Percentiles rank a stretch among this genome's conserved stretches.
These are phyloP conservation scores for Eumerus sabulonum DNA, from an alignment of 2,888 invertebrate species.

Conservation along the genomic window DNA sequence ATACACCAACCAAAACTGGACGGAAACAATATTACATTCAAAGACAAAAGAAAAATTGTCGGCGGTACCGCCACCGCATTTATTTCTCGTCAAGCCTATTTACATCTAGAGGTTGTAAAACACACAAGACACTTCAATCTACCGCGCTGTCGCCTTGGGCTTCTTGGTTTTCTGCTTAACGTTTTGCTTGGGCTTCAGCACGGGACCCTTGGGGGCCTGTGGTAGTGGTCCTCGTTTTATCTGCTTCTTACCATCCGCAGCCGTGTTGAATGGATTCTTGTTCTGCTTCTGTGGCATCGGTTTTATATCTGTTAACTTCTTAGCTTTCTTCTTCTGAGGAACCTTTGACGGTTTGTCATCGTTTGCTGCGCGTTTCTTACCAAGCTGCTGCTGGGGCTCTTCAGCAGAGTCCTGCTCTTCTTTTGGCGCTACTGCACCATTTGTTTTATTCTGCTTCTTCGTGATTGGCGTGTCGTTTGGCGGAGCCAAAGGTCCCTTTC, in stretches of 20 bases:
- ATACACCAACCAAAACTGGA: no score
- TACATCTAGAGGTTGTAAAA: no score
- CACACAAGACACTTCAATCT: slow-evolving; percentile 1
- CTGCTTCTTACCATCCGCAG: background rate
- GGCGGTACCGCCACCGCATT: no score
- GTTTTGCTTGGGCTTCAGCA: slow-evolving; percentile 2
- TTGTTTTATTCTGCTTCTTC: slow-evolving; percentile 5
- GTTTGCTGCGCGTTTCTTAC: background rate
- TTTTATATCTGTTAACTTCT: background rate
- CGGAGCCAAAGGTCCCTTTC: slow-evolving; percentile 6
- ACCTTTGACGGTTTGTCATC: background rate
- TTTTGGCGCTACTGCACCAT: background rate
- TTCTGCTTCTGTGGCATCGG: background rate
- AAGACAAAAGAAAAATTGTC: no score
- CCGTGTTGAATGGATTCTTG: background rate
- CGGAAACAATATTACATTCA: no score
- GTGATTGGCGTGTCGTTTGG: background rate
- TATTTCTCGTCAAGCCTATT: no score
- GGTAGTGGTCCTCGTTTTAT: background rate
- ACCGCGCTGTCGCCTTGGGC: background rate
- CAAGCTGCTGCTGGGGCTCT: slow-evolving; percentile 7
- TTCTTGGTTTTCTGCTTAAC: slow-evolving; percentile 11
- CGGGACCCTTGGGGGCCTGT: background rate
- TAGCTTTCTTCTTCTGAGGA: slow-evolving; percentile 20
- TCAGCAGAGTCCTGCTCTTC: background rate